These are phyloP conservation scores for Porites evermanni DNA, from an alignment of 92 coral and sea anemone species.

Conservation along the genomic window DNA sequence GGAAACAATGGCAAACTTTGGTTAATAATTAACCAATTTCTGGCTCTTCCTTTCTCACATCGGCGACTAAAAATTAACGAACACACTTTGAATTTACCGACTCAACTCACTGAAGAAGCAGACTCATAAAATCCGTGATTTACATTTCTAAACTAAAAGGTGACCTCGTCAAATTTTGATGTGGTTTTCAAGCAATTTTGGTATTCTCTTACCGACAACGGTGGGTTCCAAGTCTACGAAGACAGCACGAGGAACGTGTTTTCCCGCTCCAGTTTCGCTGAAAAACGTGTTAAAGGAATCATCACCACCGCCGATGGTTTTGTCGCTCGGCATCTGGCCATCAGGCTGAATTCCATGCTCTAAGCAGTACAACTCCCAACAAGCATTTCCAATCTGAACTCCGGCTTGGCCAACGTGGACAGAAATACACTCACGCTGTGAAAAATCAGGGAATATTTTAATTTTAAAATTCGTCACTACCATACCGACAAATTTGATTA, in stretches of 20 bases:
- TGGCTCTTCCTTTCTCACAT: no score
- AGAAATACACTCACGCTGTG: slow-evolving; percentile 95
- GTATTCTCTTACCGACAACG: slow-evolving; percentile 76
- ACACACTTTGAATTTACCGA: no score
- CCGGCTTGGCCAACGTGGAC: slow-evolving; percentile 97
- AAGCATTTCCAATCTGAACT: slow-evolving; percentile 93
- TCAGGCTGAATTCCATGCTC: slow-evolving; percentile 98
- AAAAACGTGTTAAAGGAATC: slow-evolving; percentile 96
- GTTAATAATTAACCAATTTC: no score
- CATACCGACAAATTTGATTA: no score
- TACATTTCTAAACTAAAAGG: no score
- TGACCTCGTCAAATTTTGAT: no score
- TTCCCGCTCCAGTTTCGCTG: slow-evolving; percentile 97
- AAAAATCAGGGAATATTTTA: background rate
- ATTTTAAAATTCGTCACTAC: no score
- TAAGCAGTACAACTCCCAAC: slow-evolving; percentile 98
- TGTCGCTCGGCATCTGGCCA: slow-evolving; percentile 91
- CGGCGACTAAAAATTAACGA: no score
- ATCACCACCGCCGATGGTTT: slow-evolving; percentile 80
- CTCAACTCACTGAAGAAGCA: no score
- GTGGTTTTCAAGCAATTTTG: no score
- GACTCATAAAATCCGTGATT: no score
- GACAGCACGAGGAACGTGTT: slow-evolving; percentile 95
- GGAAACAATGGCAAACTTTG: no score
- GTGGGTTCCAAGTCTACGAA: slow-evolving; percentile 96